phyloP scores from a whole-genome alignment of 2,113 vertebrate species.

The Smithornis capensis region DNA sequence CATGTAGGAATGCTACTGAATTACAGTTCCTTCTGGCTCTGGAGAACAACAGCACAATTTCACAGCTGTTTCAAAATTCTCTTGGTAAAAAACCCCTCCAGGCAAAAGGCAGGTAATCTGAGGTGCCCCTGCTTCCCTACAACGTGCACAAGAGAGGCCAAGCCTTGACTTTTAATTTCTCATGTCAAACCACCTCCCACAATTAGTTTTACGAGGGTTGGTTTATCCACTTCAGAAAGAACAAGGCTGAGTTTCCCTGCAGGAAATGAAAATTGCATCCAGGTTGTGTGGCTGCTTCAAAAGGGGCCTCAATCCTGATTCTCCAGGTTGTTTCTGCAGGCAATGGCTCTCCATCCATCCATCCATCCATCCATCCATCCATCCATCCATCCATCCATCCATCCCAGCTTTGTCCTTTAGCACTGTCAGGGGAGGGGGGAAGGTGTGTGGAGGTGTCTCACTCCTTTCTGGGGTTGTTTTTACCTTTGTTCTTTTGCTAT shows the following conservation, averaged over 20 bases:
- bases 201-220: background rate
- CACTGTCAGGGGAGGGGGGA: too few species aligned
- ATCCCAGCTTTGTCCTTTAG: background rate
- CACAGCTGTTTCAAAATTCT: background rate
- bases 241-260: background rate
- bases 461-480: background rate
- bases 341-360: background rate
- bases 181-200: background rate
- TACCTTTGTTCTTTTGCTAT: background rate
- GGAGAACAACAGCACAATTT: background rate
- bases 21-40: background rate
- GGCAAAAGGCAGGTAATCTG: background rate
- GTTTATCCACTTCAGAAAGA: background rate
- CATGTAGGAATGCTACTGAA: background rate
- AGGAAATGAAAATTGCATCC: slow-evolving; percentile 40
- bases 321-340: background rate
- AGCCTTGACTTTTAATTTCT: background rate
- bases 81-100: background rate
- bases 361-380: background rate
- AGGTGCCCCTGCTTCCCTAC: background rate
- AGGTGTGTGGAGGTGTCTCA: background rate
- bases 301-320: background rate
- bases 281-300: slow-evolving; percentile 9
- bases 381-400: background rate
- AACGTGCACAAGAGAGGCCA: background rate